A percentile compares a stretch with the other conserved stretches of the same genome.
Evolutionary conservation across 2,113 vertebrate genomes (phyloP).

Genomic region (Aviceda subcristata): DNA sequence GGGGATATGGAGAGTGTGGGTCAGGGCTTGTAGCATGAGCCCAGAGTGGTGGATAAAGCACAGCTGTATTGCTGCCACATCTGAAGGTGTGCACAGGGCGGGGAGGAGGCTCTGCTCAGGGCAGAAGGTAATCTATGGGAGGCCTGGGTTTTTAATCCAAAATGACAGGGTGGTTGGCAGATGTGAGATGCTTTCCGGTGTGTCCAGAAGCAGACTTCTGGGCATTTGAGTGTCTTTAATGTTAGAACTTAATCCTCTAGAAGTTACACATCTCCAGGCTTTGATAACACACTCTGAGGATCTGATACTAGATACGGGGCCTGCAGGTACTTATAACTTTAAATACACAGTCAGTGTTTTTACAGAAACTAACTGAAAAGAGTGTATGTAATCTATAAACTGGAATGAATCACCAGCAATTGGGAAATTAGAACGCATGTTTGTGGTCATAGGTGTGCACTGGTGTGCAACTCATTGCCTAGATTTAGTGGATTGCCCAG

Average conservation of each 20-base stretch:
- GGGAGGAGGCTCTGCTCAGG: not conserved
- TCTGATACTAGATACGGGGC: not conserved
- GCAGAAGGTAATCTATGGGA: not conserved
- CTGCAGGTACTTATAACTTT: not conserved
- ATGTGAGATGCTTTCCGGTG: not conserved
- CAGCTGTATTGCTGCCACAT: not conserved
- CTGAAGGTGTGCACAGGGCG: not conserved
- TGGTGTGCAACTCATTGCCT: not conserved
- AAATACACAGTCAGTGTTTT: not conserved
- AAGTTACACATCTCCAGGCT: not conserved
- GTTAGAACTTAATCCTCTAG: not conserved
- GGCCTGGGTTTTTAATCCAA: not conserved
- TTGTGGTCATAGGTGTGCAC: not conserved
- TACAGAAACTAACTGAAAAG: not conserved
- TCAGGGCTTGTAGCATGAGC: not conserved
- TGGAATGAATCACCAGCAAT: not conserved
- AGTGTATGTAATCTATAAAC: not conserved
- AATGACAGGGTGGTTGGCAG: not conserved
- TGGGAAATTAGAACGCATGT: not conserved
- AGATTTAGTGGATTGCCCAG: not conserved
- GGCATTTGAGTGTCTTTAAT: rapidly evolving
- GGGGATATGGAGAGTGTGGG: not conserved
- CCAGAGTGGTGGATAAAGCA: not conserved
- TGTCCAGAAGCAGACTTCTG: not conserved
- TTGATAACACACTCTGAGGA: not conserved